phyloP scores from a whole-genome alignment of 2,888 invertebrate species.

The Xestia ashworthii region DNA sequence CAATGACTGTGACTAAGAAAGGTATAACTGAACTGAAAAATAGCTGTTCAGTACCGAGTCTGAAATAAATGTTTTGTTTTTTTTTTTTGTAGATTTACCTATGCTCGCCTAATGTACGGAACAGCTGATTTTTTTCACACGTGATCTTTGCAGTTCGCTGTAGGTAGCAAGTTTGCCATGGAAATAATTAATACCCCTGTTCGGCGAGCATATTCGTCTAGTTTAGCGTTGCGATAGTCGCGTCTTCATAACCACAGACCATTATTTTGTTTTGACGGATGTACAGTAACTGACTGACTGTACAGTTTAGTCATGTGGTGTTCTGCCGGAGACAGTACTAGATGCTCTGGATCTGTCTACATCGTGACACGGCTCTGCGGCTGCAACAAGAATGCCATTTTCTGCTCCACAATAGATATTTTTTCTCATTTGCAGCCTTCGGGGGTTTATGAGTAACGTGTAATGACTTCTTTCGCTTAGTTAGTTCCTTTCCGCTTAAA shows the following conservation, averaged over 20 bases:
- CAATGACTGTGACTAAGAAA: background rate
- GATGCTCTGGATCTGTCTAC: background rate
- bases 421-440: constrained; percentile 66
- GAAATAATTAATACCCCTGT: background rate
- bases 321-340: background rate
- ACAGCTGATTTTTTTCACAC: no score
- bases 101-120: no score
- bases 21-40: background rate
- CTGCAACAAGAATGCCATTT: constrained; percentile 56
- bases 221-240: background rate
- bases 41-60: no score
- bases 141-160: background rate
- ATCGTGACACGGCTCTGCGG: constrained; percentile 8
- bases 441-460: constrained; percentile 64
- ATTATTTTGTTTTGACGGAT: background rate
- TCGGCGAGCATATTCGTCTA: background rate
- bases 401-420: constrained; percentile 59
- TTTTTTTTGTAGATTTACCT: no score
- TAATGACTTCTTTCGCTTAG: constrained; percentile 67
- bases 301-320: background rate
- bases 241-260: background rate
- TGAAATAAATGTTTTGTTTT: no score
- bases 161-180: background rate
- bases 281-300: background rate
- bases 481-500: constrained; percentile 52